Conservation (phyloP, 2,888 invertebrate genomes). For the Azorinus chamasolen region DNA sequence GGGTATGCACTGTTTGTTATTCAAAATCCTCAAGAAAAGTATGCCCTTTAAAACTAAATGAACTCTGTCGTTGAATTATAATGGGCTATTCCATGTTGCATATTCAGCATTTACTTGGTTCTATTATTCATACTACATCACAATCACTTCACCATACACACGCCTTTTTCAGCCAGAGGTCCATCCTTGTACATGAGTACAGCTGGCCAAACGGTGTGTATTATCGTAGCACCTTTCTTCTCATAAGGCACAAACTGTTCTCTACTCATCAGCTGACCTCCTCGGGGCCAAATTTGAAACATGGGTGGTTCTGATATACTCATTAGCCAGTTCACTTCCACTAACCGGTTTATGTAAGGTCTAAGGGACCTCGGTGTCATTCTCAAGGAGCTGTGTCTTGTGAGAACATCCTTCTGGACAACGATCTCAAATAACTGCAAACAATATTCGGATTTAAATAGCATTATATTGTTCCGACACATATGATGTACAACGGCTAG, state of each 20-base stretch:
- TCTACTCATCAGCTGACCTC: conserved; percentile 62
- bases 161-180: conserved; percentile 40
- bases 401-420: conserved; percentile 48
- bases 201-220: conserved; percentile 64
- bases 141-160: conserved; percentile 47
- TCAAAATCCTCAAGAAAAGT: too few species aligned
- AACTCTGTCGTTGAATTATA: too few species aligned
- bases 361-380: conserved; percentile 46
- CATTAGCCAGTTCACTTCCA: conserved; percentile 60
- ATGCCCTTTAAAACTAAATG: too few species aligned
- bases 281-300: conserved; percentile 50
- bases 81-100: too few species aligned
- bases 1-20: too few species aligned
- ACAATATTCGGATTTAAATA: too few species aligned
- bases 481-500: too few species aligned
- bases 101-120: too few species aligned
- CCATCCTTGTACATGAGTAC: conserved; percentile 53
- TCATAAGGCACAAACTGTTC: conserved; percentile 50
- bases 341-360: conserved; percentile 55
- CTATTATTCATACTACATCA: too few species aligned
- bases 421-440: conserved; percentile 54
- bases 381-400: conserved; percentile 34
- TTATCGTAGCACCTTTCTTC: conserved; percentile 56
- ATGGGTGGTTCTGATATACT: conserved; percentile 49
- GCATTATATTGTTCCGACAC: too few species aligned